Evolutionary conservation across 1,140 invertebrate genomes (phyloP), one percentile per base, ranked within the genome.

Genomic region (Aphaenogaster ashmeadi): DNA sequence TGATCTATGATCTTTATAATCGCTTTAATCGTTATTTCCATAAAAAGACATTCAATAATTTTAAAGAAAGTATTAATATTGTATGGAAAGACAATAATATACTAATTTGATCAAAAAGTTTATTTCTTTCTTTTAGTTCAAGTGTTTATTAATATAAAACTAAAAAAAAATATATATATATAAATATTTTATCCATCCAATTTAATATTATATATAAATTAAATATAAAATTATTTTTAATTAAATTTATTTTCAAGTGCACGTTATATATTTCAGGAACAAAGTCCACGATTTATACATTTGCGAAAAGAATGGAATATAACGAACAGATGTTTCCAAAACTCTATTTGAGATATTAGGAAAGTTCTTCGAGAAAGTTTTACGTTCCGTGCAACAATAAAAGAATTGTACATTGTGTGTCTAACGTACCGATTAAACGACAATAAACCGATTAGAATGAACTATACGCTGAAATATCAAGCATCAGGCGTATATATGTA

Each of bases 121-220:
- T 21, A 38, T 33, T 69, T 27, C 27, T 56, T 56, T 21, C 18
- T 38, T 74, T 38, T 41, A 21, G 2, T 69, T 58, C 9, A 27
- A 58, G 13, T 58, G 5, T 44, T 67, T 58, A 58, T 67, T 50
- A 69, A 27, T 50, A 64, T 21, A 66, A 66, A 66, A 38, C 13
- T 13, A n/a, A 38, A 64, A 66, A 66, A n/a, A n/a, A n/a, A n/a
- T n/a, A n/a, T n/a, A n/a, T n/a, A n/a, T n/a, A n/a, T n/a, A 66
- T 41, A 41, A 62, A 62, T 36, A 36, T 36, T 62, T 62, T 8
- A 62, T 33, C 1, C 27, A 13, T 11, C 27, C 3, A 36, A 36
- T 62, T 62, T 33, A 33, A 62, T 54, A 4, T 62, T 60, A 2
- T 33, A 2, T 33, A 33, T 5, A 60, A 60, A 60, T 60, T 5